Conservation (phyloP, 2,888 invertebrate species). For the Ormyrus pomaceus region DNA sequence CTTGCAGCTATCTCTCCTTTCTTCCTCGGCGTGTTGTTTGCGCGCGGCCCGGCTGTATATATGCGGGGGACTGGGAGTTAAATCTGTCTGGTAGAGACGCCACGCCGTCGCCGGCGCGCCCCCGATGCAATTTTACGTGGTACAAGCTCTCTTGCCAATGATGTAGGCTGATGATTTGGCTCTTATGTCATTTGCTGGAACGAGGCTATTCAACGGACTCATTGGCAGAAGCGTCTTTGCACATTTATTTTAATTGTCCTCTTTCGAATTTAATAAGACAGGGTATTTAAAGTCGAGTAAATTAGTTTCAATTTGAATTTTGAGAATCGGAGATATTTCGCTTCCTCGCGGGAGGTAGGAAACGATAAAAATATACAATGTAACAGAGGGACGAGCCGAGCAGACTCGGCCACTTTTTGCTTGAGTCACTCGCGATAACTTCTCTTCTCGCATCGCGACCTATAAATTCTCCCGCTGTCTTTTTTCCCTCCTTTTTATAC, state of each 20-base stretch:
- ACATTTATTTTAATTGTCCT: too few relatives aligned
- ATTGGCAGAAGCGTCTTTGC: too few relatives aligned
- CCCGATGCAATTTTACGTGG: slow-evolving; percentile 27
- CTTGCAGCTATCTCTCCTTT: background rate
- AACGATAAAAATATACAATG: background rate
- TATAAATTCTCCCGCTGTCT: slow-evolving; percentile 64
- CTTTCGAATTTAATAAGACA: too few relatives aligned
- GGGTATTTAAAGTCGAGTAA: too few relatives aligned
- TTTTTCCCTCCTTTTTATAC: slow-evolving; percentile 4
- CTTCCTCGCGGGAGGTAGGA: background rate
- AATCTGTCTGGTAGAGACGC: background rate
- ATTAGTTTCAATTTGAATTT: background rate
- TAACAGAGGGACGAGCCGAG: background rate
- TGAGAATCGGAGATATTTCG: background rate
- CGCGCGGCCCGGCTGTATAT: background rate
- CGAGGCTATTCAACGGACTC: too few relatives aligned
- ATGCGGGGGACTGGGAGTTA: too few relatives aligned
- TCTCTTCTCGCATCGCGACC: slow-evolving; percentile 62
- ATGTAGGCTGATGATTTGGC: background rate
- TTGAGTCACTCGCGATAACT: slow-evolving; percentile 27
- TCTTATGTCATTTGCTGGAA: slow-evolving; percentile 26
- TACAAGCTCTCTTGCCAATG: slow-evolving; percentile 2
- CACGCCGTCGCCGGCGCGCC: background rate
- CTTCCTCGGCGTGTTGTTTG: background rate
- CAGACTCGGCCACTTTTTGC: background rate